These are phyloP conservation scores for Syndactyla subalaris DNA, from an alignment of 2,797 vertebrate genomes.

Conservation along the genomic window DNA sequence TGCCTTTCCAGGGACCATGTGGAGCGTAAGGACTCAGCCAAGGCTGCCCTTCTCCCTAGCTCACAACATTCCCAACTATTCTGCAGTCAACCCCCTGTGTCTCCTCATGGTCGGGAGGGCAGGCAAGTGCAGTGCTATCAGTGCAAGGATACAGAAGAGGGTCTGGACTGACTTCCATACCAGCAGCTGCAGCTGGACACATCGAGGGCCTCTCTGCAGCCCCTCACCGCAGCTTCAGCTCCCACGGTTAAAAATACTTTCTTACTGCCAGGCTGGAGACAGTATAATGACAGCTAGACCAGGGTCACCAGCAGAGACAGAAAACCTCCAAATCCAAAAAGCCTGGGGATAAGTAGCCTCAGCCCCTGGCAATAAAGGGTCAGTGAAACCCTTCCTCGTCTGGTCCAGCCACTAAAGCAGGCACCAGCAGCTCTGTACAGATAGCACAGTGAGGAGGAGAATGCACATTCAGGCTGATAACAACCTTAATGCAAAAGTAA, in stretches of 20 bases:
- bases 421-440: neutral
- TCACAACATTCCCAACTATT: accelerated
- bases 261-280: neutral
- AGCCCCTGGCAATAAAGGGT: neutral
- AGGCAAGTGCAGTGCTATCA: accelerated
- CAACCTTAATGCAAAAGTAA: neutral
- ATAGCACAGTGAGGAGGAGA: neutral
- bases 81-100: accelerated
- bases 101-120: neutral
- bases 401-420: neutral
- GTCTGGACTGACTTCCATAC: neutral
- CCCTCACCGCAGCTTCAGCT: neutral
- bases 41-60: neutral
- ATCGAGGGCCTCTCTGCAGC: neutral
- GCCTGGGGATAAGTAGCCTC: neutral
- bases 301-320: neutral
- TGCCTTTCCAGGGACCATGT: neutral
- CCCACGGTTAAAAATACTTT: neutral
- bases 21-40: accelerated
- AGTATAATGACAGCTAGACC: neutral
- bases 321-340: neutral
- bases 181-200: neutral
- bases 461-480: neutral
- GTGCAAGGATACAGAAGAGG: neutral
- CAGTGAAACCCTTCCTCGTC: neutral